Base-by-base conservation (phyloP, 1,140 invertebrate genomes). In the Theocolax elegans region DNA sequence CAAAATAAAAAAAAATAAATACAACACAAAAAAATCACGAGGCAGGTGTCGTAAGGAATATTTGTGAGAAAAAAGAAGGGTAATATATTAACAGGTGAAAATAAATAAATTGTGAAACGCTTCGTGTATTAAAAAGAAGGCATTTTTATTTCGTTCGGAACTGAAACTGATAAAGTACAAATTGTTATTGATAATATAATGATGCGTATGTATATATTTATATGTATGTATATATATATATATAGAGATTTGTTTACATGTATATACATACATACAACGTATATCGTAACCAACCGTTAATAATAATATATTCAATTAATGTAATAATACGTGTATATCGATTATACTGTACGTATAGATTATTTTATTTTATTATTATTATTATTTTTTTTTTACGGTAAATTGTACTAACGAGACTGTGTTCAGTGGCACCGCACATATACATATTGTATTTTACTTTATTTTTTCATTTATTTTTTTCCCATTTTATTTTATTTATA, bases 341-440 rank as follows among this genome's bases (percentile, higher is more conserved):
- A 77, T 77, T 78, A 77, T 77, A 75, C 72, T 80, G 74, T 77
- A 74, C 73, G 75, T 78, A 78, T 78, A 75, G 73, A 78, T 76
- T 71, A 67, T 71, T 76, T n/a, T n/a, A n/a, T n/a, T n/a, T n/a
- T n/a, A n/a, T n/a, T n/a, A n/a, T n/a, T n/a, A n/a, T n/a, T n/a
- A n/a, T n/a, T n/a, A n/a, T n/a, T n/a, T n/a, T n/a, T n/a, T n/a
- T n/a, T 76, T 76, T 35, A 79, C 76, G 76, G 76, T 81, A 84
- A n/a, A 84, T 84, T 84, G 79, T 83, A 83, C 83, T 84, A 84
- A 83, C 74, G 81, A 83, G 79, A 84, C n/a, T 85, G 83, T 84
- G 81, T 86, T 83, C 79, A 84, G 83, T 86, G 84, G 83, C 83
- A 85, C 81, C 78, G 76, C 79, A 76, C 78, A 78, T 80, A 76